Percentiles rank a stretch among this genome's conserved stretches.
Conservation (phyloP, 2,113 vertebrate genomes). For the Murina feae region DNA sequence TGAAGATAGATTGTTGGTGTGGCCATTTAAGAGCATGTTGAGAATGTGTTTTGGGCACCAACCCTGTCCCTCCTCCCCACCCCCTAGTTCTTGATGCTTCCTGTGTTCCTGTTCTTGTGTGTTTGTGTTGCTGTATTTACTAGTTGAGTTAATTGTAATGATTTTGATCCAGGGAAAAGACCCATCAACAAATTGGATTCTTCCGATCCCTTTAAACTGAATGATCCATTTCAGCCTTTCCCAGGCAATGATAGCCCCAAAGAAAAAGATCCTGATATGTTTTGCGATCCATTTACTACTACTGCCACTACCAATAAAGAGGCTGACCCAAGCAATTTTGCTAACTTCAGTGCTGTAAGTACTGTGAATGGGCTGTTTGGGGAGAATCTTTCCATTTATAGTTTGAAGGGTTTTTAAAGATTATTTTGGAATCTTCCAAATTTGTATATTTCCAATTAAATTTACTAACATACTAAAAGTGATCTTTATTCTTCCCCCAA, state of each 20-base stretch:
- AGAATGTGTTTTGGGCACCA: not conserved
- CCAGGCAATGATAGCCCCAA: conserved; percentile 89
- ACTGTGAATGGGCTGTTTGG: conserved; percentile 71
- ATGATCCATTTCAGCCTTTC: conserved; percentile 91
- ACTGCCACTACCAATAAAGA: conserved; percentile 88
- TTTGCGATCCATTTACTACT: conserved; percentile 92
- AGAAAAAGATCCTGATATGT: conserved; percentile 90
- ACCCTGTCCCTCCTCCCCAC: not conserved
- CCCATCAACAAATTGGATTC: conserved; percentile 91
- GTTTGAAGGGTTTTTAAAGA: conserved; percentile 51
- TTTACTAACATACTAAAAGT: conserved; percentile 38
- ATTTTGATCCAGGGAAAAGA: conserved; percentile 92
- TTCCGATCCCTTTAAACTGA: conserved; percentile 92
- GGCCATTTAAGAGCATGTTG: not conserved
- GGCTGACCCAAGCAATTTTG: conserved; percentile 91
- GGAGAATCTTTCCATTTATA: conserved; percentile 45
- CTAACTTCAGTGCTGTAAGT: conserved; percentile 99
- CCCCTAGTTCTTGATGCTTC: not conserved
- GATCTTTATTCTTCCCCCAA: conserved; percentile 31
- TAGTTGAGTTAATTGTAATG: conserved; percentile 76
- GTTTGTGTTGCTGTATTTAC: conserved; percentile 70
- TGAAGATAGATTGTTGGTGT: not conserved
- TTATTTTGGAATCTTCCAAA: conserved; percentile 49
- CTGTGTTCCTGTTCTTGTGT: conserved; percentile 45
- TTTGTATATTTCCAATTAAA: conserved; percentile 40